Conservation (phyloP, 2,113 vertebrate genomes). For the Condylura cristata region DNA sequence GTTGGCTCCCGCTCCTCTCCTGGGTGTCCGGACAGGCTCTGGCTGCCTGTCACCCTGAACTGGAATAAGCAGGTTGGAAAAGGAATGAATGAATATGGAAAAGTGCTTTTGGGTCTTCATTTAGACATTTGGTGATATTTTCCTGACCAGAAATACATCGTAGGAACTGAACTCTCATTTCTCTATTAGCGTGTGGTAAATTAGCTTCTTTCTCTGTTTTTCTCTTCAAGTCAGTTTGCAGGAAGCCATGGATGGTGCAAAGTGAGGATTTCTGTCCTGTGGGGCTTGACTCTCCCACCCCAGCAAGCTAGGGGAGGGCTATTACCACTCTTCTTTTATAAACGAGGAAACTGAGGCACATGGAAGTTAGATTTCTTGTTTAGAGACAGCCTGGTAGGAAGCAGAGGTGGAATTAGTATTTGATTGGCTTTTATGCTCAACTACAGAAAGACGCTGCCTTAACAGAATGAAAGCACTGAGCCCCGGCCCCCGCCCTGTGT, state of each 20-base stretch:
- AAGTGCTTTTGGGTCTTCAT: neutral
- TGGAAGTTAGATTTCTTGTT: neutral
- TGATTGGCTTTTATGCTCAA: neutral
- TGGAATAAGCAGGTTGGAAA: neutral
- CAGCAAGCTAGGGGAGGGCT: neutral
- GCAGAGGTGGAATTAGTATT: neutral
- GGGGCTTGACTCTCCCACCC: neutral
- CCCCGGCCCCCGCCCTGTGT: neutral
- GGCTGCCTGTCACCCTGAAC: too few relatives aligned
- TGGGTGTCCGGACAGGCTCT: neutral
- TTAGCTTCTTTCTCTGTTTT: neutral
- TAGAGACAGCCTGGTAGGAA: neutral
- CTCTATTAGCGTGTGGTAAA: neutral
- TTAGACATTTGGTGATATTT: neutral
- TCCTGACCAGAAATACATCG: neutral
- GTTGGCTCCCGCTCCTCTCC: neutral
- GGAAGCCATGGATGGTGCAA: neutral
- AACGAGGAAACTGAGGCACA: neutral
- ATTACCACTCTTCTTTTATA: neutral
- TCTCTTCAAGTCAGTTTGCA: neutral
- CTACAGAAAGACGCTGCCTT: too few relatives aligned
- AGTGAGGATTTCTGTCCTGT: neutral
- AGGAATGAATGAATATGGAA: neutral
- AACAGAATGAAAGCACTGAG: too few relatives aligned
- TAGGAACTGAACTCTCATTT: neutral